These are phyloP conservation scores for Criorhina ranunculi DNA, from an alignment of 2,888 invertebrate genomes.

Conservation along the genomic window DNA sequence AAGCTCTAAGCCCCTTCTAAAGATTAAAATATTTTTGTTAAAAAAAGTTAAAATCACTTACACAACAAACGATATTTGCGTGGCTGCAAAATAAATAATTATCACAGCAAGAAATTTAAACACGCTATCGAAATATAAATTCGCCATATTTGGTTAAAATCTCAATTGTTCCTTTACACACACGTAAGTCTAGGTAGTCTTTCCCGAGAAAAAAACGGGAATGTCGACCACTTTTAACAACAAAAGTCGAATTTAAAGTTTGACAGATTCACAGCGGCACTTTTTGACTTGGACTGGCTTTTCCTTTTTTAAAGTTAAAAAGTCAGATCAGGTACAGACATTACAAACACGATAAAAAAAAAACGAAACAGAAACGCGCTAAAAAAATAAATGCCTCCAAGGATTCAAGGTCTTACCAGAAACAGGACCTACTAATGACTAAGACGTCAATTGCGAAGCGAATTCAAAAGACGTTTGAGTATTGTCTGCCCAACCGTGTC, in stretches of 20 bases:
- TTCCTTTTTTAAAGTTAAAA: slow-evolving; percentile 26
- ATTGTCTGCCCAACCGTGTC: neutral
- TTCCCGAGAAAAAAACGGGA: neutral
- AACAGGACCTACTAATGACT: slow-evolving; percentile 1
- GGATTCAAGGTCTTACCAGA: slow-evolving; percentile 13
- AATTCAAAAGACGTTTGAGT: slow-evolving; percentile 48
- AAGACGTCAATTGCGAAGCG: slow-evolving; percentile 36
- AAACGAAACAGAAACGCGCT: neutral
- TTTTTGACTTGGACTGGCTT: too few relatives aligned
- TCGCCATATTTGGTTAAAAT: slow-evolving; percentile 34
- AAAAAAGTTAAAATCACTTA: slow-evolving; percentile 40
- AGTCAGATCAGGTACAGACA: slow-evolving; percentile 14
- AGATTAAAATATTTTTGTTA: neutral
- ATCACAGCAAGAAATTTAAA: slow-evolving; percentile 33
- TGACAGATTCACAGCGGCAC: neutral
- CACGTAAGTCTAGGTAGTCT: neutral
- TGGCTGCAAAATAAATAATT: slow-evolving; percentile 44
- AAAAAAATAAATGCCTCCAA: neutral
- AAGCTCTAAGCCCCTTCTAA: neutral
- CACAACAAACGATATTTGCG: slow-evolving; percentile 51
- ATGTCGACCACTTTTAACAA: neutral
- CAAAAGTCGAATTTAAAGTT: neutral
- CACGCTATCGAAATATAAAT: slow-evolving; percentile 20
- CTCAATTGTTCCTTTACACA: neutral
- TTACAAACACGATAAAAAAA: slow-evolving; percentile 8